Percentiles rank a stretch among this genome's conserved stretches.
Evolutionary conservation across 2,113 vertebrate species (phyloP).

Genomic region (Nannospalax galili): DNA sequence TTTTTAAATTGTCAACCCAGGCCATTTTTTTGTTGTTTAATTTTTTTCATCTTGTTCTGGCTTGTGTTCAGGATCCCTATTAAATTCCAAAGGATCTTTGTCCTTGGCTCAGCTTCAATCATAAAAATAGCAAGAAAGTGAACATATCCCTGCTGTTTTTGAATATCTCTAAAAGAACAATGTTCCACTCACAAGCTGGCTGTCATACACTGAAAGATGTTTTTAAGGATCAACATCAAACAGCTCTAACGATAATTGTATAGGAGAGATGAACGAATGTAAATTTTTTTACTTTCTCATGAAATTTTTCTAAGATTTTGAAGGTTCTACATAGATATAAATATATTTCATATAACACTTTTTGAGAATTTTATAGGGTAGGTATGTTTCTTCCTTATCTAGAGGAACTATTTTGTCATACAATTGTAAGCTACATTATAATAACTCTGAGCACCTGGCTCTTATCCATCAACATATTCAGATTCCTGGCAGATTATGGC

Average conservation of each 20-base stretch:
- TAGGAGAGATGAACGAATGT: neutral
- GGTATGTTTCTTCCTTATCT: neutral
- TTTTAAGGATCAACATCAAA: constrained; percentile 8
- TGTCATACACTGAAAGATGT: neutral
- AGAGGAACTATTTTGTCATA: neutral
- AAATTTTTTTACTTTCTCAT: neutral
- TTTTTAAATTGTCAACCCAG: constrained; percentile 50
- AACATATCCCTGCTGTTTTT: neutral
- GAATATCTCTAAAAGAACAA: constrained; percentile 37
- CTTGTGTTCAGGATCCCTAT: constrained; percentile 45
- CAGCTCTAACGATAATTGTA: neutral
- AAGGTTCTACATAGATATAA: neutral
- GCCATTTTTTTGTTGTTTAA: constrained; percentile 35
- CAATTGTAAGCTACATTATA: neutral
- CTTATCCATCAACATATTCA: neutral
- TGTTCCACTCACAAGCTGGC: neutral
- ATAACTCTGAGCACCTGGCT: neutral
- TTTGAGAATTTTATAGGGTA: neutral
- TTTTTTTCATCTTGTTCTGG: constrained; percentile 49
- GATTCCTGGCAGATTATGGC: neutral
- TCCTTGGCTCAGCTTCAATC: constrained; percentile 55
- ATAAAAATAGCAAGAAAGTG: constrained; percentile 25
- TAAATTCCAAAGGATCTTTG: constrained; percentile 55
- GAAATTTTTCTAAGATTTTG: neutral
- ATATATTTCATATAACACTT: neutral